Percentiles rank a stretch among this genome's conserved stretches.
phyloP scores from a whole-genome alignment of 2,888 invertebrate species.

The Alloplasta piceator region DNA sequence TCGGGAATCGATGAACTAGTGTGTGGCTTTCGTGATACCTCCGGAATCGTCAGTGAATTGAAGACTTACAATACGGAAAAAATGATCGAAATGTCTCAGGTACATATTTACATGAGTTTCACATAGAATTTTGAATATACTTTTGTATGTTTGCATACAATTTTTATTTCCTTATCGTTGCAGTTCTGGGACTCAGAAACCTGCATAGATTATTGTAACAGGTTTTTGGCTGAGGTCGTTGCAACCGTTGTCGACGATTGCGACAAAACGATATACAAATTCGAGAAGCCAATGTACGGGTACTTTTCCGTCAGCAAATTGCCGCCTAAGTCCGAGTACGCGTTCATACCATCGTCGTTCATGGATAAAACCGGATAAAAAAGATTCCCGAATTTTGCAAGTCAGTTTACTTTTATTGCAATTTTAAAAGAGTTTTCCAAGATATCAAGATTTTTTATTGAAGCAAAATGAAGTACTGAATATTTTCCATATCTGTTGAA shows the following conservation, averaged over 20 bases:
- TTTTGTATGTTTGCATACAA: neutral
- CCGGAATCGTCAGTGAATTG: slow-evolving; percentile 87
- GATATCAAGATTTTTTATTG: no score
- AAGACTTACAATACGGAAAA: slow-evolving; percentile 84
- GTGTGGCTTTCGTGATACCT: slow-evolving; percentile 89
- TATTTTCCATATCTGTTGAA: no score
- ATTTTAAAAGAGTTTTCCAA: no score
- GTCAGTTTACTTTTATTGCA: no score
- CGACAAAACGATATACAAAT: slow-evolving; percentile 72
- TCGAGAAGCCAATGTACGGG: slow-evolving; percentile 64
- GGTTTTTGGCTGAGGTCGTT: slow-evolving; percentile 86
- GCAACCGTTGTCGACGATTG: slow-evolving; percentile 76
- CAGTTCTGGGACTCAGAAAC: slow-evolving; percentile 86
- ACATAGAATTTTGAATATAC: slow-evolving; percentile 86
- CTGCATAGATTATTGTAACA: slow-evolving; percentile 88
- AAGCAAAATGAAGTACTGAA: no score
- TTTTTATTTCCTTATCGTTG: neutral
- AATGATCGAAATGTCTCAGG: slow-evolving; percentile 84
- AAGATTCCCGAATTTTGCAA: neutral
- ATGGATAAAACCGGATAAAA: neutral
- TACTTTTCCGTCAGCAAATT: slow-evolving; percentile 25
- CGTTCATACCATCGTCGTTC: slow-evolving; percentile 46
- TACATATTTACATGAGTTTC: slow-evolving; percentile 72
- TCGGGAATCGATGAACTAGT: slow-evolving; percentile 88
- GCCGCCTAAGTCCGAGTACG: slow-evolving; percentile 44